phyloP scores from a whole-genome alignment of 2,113 vertebrate species.

The Micromys minutus region DNA sequence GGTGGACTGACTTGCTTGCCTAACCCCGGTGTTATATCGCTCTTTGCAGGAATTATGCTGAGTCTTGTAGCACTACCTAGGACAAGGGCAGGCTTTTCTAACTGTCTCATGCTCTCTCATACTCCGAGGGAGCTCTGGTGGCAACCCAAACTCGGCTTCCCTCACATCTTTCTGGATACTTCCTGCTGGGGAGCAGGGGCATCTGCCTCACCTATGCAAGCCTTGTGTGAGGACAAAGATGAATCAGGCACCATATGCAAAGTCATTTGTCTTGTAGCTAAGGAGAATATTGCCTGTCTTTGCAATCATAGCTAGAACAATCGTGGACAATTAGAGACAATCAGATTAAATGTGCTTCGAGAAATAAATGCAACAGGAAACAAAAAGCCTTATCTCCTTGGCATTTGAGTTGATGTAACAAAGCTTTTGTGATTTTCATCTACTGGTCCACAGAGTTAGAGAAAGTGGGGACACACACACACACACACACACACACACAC shows the following conservation, averaged over 20 bases:
- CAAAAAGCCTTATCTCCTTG: background rate
- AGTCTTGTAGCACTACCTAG: background rate
- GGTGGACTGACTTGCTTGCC: background rate
- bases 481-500: background rate
- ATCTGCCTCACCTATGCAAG: background rate
- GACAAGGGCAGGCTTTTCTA: background rate
- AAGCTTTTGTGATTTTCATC: constrained; percentile 43
- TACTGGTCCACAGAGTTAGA: background rate
- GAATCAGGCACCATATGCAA: background rate
- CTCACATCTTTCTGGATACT: background rate
- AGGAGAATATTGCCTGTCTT: constrained; percentile 1
- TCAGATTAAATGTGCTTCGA: constrained; percentile 38
- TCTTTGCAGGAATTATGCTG: background rate
- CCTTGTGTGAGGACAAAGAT: background rate
- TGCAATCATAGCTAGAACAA: constrained; percentile 30
- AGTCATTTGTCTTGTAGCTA: background rate
- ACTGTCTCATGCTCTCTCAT: background rate
- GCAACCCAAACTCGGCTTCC: background rate
- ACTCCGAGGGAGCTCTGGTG: background rate
- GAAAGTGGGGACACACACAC: background rate
- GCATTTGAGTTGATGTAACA: constrained; percentile 24
- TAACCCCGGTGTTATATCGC: background rate
- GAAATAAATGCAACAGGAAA: background rate
- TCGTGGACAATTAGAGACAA: background rate
- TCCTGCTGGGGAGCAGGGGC: background rate